phyloP scores from a whole-genome alignment of 2,113 vertebrate species.

The Proteles cristata region DNA sequence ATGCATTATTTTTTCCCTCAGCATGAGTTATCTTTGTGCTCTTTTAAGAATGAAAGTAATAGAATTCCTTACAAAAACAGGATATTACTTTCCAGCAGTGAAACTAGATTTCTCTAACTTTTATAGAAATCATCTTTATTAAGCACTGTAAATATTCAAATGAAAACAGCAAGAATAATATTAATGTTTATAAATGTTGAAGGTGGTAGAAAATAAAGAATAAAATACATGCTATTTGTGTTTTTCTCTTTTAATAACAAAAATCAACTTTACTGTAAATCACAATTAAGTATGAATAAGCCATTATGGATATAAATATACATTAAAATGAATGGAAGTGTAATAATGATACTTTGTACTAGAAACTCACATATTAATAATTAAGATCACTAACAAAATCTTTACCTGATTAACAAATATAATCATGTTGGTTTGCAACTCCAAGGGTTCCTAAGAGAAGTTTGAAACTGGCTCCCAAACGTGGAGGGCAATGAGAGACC shows the following conservation, averaged over 20 bases:
- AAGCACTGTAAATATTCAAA: neutral
- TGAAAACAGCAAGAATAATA: neutral
- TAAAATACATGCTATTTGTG: neutral
- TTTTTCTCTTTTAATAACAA: neutral
- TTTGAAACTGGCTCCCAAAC: neutral
- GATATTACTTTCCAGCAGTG: neutral
- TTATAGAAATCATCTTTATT: neutral
- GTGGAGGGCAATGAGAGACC: neutral
- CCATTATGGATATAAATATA: neutral
- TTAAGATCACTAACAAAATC: neutral
- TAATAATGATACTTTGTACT: neutral
- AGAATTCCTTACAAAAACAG: neutral
- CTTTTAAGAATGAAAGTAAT: neutral
- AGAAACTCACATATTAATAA: neutral
- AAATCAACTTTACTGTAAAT: neutral
- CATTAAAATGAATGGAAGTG: neutral
- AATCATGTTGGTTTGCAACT: neutral
- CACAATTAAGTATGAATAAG: neutral
- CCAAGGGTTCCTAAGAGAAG: neutral
- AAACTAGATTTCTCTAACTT: neutral
- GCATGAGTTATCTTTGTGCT: neutral
- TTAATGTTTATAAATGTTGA: neutral
- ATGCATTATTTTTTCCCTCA: neutral
- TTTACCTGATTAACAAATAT: neutral
- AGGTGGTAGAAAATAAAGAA: neutral